Base-by-base conservation (phyloP, 2,888 invertebrate genomes). In the Machimus rusticus region DNA sequence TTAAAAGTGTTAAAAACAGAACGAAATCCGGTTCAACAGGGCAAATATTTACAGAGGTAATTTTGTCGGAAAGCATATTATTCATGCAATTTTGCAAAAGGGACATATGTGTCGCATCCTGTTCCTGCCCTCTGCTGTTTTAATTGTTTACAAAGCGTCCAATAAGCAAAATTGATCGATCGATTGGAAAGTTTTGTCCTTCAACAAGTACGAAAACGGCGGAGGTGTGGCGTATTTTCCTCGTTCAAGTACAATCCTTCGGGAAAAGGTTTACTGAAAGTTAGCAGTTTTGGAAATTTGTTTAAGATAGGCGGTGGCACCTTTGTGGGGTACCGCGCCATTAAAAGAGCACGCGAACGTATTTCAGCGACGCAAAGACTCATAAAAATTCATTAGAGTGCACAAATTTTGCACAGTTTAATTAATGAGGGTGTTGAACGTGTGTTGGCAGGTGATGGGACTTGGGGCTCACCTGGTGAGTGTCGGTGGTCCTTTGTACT, bases 371-470 rank as follows among this genome's bases (percentile, higher is more conserved):
- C 37, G 57, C 66, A 34, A 82, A 66, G 23, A 82, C 55, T 82
- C 82, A 82, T 82, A 82, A 82, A 82, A 82, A 82, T 82, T 82
- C 82, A 82, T 82, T 57, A 37, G 57, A 57, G 34, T 57, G 66
- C 37, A 82, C 57, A 82, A 82, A 82, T 82, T 66, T 66, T 82
- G 82, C 57, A 57, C 39, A n/a, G 57, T 82, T 82, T 82, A 82
- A 82, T 82, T 82, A 82, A 82, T 66, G 82, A 57, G 57, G 57
- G 46, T 51, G 31, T 81, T 37, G 23, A 82, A 37, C 37, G 57
- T 55, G 82, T 57, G 19, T 19, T 66, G 19, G 34, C 81, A 81
- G 55, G 31, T 66, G 23, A 4, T 28, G 66, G 66, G 9, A 12
- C 28, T 28, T 28, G 23, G 66, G 14, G 23, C 66, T 9, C n/a